Percentiles rank a stretch among this genome's conserved stretches.
phyloP scores from a whole-genome alignment of 2,113 vertebrate genomes.

The Pedetes capensis region DNA sequence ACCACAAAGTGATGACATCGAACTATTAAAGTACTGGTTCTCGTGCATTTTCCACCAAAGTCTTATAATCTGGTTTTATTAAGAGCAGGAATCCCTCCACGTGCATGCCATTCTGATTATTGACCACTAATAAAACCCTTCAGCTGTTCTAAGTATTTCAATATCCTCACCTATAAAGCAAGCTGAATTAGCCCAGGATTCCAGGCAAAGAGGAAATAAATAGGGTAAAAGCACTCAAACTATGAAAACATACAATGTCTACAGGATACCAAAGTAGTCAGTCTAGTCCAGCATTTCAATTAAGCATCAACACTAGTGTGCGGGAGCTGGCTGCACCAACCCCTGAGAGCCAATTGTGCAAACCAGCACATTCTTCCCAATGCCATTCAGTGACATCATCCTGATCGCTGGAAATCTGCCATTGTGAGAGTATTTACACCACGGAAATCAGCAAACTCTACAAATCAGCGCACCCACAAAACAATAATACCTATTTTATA shows the following conservation, averaged over 20 bases:
- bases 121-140: conserved; percentile 46
- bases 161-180: conserved; percentile 28
- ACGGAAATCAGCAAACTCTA: background rate
- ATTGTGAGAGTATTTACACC: background rate
- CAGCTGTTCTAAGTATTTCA: conserved; percentile 51
- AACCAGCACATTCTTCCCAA: background rate
- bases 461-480: background rate
- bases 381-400: background rate
- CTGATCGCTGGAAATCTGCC: background rate
- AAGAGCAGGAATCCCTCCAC: conserved; percentile 5
- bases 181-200: background rate
- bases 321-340: background rate
- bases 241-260: background rate
- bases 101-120: conserved; percentile 28
- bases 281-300: background rate
- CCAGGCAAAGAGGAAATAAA: conserved; percentile 22
- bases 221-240: background rate
- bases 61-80: conserved; percentile 64
- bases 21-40: conserved; percentile 56
- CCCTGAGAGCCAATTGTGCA: background rate
- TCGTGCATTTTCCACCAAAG: conserved; percentile 47
- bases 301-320: background rate
- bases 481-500: background rate
- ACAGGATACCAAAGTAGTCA: background rate
- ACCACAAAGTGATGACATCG: conserved; percentile 25